Evolutionary conservation across 2,797 vertebrate genomes (phyloP).

Genomic region (Siniperca obscura): DNA sequence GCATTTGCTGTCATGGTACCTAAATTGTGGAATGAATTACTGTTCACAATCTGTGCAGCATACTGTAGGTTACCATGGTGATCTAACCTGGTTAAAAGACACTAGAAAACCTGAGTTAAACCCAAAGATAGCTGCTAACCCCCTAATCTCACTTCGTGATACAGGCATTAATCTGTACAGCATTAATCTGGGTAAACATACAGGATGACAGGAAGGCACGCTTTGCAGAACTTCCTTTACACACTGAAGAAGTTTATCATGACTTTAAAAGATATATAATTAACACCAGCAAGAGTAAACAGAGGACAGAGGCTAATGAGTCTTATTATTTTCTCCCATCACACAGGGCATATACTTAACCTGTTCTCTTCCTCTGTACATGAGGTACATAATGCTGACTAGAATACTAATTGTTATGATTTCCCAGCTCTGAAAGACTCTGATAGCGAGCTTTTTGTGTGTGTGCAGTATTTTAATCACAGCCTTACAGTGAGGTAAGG

Average conservation of each 20-base stretch:
- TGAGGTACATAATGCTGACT: constrained; percentile 36
- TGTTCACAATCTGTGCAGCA: not conserved
- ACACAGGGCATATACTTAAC: constrained; percentile 62
- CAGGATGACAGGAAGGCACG: not conserved
- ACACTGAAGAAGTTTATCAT: constrained; percentile 31
- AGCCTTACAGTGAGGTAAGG: constrained; percentile 22
- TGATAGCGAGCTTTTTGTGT: constrained; percentile 22
- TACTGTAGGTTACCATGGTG: not conserved
- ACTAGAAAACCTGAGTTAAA: not conserved
- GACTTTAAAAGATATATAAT: constrained; percentile 42
- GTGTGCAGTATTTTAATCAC: constrained; percentile 60
- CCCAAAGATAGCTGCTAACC: not conserved
- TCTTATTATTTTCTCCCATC: constrained; percentile 58
- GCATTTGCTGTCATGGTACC: not conserved
- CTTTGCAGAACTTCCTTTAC: constrained; percentile 36
- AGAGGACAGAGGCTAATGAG: constrained; percentile 63
- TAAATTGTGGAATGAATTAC: not conserved
- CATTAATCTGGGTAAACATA: not conserved
- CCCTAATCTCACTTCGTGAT: not conserved
- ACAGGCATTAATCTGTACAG: constrained; percentile 1
- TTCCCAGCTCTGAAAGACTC: constrained; percentile 51
- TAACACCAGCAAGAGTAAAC: constrained; percentile 45
- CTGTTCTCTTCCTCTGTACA: constrained; percentile 57
- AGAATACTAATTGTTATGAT: constrained; percentile 68
- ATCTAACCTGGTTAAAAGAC: not conserved